Conservation (phyloP, 2,797 vertebrate species). For the Acridotheres tristis region DNA sequence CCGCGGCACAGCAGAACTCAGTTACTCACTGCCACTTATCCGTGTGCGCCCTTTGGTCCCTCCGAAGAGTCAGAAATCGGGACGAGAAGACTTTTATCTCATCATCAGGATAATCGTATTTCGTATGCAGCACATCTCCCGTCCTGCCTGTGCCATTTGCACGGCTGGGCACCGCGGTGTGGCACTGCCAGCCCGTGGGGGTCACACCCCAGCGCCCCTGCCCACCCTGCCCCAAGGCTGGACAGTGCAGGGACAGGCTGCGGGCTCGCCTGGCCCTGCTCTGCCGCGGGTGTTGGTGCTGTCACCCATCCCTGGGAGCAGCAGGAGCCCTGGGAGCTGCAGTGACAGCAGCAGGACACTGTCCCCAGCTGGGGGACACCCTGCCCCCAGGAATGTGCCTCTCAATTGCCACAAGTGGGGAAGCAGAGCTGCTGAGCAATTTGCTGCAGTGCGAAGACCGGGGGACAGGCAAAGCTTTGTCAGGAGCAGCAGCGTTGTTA, state of each 20-base stretch:
- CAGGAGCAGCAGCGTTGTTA: background rate
- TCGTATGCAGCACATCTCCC: background rate
- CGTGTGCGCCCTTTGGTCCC: background rate
- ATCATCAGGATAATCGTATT: background rate
- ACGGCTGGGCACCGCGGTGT: too few relatives aligned
- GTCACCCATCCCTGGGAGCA: rapidly evolving
- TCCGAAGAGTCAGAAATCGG: background rate
- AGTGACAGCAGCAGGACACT: background rate
- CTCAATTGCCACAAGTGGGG: background rate
- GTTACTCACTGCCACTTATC: background rate
- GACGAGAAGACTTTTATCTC: background rate
- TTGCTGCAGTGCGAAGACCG: background rate
- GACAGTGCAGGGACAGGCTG: too few relatives aligned
- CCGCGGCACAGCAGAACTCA: rapidly evolving
- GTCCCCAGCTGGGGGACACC: background rate
- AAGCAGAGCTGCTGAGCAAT: background rate
- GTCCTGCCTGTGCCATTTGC: background rate
- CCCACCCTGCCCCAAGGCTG: too few relatives aligned
- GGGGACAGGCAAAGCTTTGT: background rate
- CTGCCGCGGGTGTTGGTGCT: rapidly evolving
- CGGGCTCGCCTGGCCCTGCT: rapidly evolving
- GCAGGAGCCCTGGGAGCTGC: background rate
- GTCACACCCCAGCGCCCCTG: rapidly evolving
- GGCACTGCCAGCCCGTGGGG: background rate
- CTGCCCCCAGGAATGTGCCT: background rate